Percentiles rank a stretch among this genome's conserved stretches.
phyloP scores from a whole-genome alignment of 2,113 vertebrate species.

The Corynorhinus townsendii region DNA sequence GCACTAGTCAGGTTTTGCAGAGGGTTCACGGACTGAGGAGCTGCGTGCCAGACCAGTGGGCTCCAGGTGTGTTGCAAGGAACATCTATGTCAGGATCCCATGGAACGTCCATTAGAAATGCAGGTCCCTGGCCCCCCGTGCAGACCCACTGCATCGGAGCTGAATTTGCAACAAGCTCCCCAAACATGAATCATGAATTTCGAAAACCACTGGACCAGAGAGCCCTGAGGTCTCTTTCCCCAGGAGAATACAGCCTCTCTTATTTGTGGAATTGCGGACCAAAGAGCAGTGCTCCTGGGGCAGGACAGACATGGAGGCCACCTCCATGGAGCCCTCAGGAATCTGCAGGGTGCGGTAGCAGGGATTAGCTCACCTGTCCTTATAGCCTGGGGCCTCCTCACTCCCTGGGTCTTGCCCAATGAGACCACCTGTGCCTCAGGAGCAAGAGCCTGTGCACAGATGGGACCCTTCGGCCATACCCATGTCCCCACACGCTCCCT shows the following conservation, averaged over 20 bases:
- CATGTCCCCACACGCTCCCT: background rate
- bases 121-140: background rate
- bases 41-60: rapidly evolving
- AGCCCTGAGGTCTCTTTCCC: background rate
- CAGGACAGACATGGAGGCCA: background rate
- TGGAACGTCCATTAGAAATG: background rate
- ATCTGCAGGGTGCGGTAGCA: background rate
- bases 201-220: background rate
- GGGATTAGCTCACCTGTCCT: background rate
- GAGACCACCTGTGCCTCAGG: background rate
- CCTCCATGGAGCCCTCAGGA: background rate
- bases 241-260: background rate
- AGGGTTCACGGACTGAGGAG: background rate
- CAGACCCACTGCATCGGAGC: background rate
- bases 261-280: background rate
- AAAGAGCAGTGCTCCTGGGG: background rate
- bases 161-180: background rate
- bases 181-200: background rate
- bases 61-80: background rate
- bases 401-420: background rate
- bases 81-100: background rate
- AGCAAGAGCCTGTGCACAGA: background rate
- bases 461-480: background rate
- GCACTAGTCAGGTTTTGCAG: background rate
- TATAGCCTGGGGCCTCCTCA: background rate